A percentile compares a stretch with the other conserved stretches of the same genome.
Conservation (phyloP, 2,888 invertebrate species). For the Mimachlamys varia region DNA sequence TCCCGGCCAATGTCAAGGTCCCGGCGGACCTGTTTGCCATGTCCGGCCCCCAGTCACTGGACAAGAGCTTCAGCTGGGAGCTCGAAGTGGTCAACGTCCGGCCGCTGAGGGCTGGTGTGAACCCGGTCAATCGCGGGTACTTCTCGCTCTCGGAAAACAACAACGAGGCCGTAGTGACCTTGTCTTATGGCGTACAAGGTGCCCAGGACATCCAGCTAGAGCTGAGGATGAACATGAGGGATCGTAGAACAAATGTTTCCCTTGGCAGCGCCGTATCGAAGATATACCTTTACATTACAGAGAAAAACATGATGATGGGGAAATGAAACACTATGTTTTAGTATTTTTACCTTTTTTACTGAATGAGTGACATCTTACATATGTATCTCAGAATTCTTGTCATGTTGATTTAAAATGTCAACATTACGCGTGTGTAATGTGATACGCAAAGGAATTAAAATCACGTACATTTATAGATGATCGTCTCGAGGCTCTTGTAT, state of each 20-base stretch:
- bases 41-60: slow-evolving; percentile 89
- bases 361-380: no score
- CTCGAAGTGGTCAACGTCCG: slow-evolving; percentile 85
- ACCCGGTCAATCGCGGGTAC: slow-evolving; percentile 76
- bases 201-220: slow-evolving; percentile 96
- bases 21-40: slow-evolving; percentile 91
- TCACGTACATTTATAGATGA: no score
- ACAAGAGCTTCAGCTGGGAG: slow-evolving; percentile 89
- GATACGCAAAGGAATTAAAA: no score
- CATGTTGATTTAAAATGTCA: no score
- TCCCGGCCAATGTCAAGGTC: slow-evolving; percentile 86
- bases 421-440: no score
- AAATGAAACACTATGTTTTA: no score
- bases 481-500: no score
- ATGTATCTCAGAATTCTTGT: no score
- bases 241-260: slow-evolving; percentile 84
- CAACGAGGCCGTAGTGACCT: slow-evolving; percentile 87
- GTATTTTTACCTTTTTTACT: no score
- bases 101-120: slow-evolving; percentile 83
- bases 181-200: slow-evolving; percentile 89
- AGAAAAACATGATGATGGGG: slow-evolving; percentile 48
- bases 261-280: slow-evolving; percentile 93
- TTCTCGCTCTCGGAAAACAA: slow-evolving; percentile 79
- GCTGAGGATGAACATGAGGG: slow-evolving; percentile 88
- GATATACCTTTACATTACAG: slow-evolving; percentile 91